Evolutionary conservation across 2,888 invertebrate species (phyloP), one percentile per base, ranked within the genome.

Genomic region (Hermaeophaga mercurialis): DNA sequence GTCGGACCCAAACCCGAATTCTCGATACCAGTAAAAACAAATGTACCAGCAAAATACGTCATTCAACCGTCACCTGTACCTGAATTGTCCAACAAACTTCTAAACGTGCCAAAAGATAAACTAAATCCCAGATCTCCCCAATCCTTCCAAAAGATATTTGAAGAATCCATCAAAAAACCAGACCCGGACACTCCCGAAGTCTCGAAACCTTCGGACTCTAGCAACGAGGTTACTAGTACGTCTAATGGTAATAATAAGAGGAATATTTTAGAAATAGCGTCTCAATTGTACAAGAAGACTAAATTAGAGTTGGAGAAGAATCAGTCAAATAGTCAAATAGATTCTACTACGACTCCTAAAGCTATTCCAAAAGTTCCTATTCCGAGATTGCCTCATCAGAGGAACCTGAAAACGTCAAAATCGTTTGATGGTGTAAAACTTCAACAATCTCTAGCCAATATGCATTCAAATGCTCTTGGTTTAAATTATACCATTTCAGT

Each of bases 111-210:
- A 12, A 62, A 67, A 6, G 68, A 67, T 7, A 64, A 67, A 45
- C 57, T 63, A 3, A 66, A 52, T 38, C 66, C 68, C 14, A 53
- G 65, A 52, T 63, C 67, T 0, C 60, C 71, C 3, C 72, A 72
- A 43, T 73, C 74, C 1, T 78, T 78, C 58, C 78, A 78, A 59
- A 79, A 75, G 58, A 78, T 78, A 64, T 79, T 79, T 61, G 79
- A 79, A 56, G 77, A 78, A 54, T 70, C 76, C 0, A 70, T 78
- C n/a, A 75, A 74, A 47, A 68, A 64, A 28, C 60, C 62, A 14
- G 65, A 66, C 5, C 7, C 46, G 45, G 9, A 31, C 43, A 12
- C 31, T 9, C 33, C 48, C 3, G 34, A 33, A 4, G 5, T 6
- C 6, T 12, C 5, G 3, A 12, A n/a, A n/a, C 2, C 9, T 3